Evolutionary conservation across 2,888 invertebrate genomes (phyloP).

Genomic region (Cistogaster globosa): DNA sequence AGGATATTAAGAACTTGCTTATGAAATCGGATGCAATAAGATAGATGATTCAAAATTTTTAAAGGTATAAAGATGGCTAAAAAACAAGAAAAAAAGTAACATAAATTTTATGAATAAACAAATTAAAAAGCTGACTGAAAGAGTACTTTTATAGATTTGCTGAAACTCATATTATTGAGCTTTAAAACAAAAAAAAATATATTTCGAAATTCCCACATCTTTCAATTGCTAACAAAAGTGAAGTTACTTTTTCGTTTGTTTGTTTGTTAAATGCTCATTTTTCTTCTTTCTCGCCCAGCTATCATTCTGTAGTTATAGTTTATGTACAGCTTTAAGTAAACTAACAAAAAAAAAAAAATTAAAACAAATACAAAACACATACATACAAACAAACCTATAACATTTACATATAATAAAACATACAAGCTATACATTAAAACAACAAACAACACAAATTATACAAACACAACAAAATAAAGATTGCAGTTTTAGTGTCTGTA

Average conservation of each 20-base stretch:
- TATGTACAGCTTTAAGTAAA: slow-evolving; percentile 70
- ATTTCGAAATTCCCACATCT: neutral
- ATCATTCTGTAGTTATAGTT: slow-evolving; percentile 56
- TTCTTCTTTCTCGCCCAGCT: neutral
- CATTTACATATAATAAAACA: neutral
- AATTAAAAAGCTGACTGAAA: neutral
- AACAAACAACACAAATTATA: neutral
- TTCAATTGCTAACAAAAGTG: neutral
- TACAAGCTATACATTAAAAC: slow-evolving; percentile 6
- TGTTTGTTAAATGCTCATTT: neutral
- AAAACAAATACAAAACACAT: neutral
- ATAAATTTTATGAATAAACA: neutral
- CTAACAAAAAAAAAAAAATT: slow-evolving; percentile 27
- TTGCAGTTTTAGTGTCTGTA: neutral
- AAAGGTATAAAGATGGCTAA: too few relatives aligned
- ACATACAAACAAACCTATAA: slow-evolving; percentile 5
- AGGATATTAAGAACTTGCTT: neutral
- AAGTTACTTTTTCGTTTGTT: neutral
- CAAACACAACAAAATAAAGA: neutral
- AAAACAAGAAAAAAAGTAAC: neutral
- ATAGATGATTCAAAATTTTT: neutral
- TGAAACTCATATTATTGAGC: too few relatives aligned
- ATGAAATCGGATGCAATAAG: slow-evolving; percentile 4
- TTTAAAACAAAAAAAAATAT: too few relatives aligned
- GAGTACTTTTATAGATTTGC: too few relatives aligned